A percentile compares a stretch with the other conserved stretches of the same genome.
Conservation (phyloP, 2,113 vertebrate species). For the Clarias gariepinus region DNA sequence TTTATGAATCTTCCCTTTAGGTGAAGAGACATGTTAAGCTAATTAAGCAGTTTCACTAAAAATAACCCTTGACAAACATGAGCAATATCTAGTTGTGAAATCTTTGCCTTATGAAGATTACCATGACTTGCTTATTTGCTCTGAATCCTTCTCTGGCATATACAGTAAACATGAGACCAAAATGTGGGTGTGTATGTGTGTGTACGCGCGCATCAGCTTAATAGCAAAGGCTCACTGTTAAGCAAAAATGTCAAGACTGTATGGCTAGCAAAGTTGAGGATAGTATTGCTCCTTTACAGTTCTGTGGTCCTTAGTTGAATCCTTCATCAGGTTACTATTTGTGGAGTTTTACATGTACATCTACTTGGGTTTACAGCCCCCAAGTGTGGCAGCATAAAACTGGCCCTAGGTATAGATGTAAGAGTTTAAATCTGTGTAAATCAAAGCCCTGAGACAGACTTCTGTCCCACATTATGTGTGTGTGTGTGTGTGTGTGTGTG, state of each 20-base stretch:
- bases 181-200: not conserved
- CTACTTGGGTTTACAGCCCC: not conserved
- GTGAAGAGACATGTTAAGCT: slow-evolving; percentile 25
- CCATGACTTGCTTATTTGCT: not conserved
- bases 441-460: not conserved
- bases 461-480: no score
- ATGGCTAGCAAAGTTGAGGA: not conserved
- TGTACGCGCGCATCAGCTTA: not conserved
- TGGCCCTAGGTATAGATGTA: not conserved
- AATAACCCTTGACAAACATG: slow-evolving; percentile 44
- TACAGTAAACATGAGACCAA: slow-evolving; percentile 23
- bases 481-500: no score
- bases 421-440: not conserved
- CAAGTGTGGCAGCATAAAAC: not conserved
- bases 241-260: not conserved
- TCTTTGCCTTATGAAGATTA: slow-evolving; percentile 47
- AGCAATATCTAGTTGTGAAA: slow-evolving; percentile 42
- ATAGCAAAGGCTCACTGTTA: slow-evolving; percentile 23
- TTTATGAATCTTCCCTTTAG: slow-evolving; percentile 25
- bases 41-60: slow-evolving; percentile 49
- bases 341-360: not conserved
- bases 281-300: not conserved
- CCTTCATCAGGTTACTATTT: not conserved
- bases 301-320: not conserved
- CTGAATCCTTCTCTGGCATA: slow-evolving; percentile 21